A percentile compares a stretch with the other conserved stretches of the same genome.
These are phyloP conservation scores for Acanthisitta chloris DNA, from an alignment of 2,113 vertebrate genomes.

Conservation along the genomic window DNA sequence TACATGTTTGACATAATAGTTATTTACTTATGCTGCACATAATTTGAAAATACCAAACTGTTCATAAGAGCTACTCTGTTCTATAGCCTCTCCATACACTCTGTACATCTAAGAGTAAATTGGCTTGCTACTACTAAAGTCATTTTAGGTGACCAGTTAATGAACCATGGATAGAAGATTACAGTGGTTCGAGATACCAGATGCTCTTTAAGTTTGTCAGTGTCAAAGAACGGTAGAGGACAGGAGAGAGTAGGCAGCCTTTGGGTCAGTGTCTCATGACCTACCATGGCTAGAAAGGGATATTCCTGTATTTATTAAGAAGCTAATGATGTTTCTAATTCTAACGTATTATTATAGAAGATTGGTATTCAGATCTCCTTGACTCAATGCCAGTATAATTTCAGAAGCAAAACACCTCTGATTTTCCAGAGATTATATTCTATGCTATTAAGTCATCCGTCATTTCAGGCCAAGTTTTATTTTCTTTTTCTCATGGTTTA, in stretches of 20 bases:
- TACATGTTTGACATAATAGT: not conserved
- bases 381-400: not conserved
- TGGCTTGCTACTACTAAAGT: not conserved
- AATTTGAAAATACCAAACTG: not conserved
- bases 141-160: not conserved
- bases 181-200: not conserved
- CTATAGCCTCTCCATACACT: not conserved
- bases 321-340: slow-evolving; percentile 14
- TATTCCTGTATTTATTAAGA: slow-evolving; percentile 16
- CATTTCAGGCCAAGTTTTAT: not conserved
- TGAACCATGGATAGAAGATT: not conserved
- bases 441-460: not conserved
- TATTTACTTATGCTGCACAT: not conserved
- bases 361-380: not conserved
- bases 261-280: not conserved
- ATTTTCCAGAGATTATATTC: not conserved
- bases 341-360: not conserved
- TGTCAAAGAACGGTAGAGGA: not conserved
- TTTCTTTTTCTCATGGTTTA: not conserved
- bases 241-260: not conserved
- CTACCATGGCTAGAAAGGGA: not conserved
- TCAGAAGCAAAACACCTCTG: not conserved
- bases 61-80: not conserved
- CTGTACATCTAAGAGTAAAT: not conserved
- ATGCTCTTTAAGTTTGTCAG: not conserved